Conservation (phyloP, 2,113 vertebrate species). For the Lipophrys pholis region DNA sequence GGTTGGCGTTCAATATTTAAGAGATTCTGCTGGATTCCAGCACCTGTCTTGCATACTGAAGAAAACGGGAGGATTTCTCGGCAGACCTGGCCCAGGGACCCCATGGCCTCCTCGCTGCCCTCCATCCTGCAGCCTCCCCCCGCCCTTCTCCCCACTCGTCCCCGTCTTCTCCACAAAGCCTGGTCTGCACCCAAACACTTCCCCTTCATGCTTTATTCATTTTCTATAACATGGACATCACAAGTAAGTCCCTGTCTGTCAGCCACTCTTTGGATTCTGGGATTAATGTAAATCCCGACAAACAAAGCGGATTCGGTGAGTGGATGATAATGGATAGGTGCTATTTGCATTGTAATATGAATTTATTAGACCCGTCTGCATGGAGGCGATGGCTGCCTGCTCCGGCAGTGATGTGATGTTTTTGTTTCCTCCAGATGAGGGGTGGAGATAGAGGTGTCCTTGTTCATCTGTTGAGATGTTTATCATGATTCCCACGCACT, state of each 20-base stretch:
- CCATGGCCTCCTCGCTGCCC: slow-evolving; percentile 45
- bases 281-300: slow-evolving; percentile 63
- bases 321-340: slow-evolving; percentile 57
- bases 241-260: slow-evolving; percentile 47
- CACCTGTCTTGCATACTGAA: slow-evolving; percentile 77
- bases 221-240: slow-evolving; percentile 62
- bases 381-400: slow-evolving; percentile 28
- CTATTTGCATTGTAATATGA: slow-evolving; percentile 69
- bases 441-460: slow-evolving; percentile 58
- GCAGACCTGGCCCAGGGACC: slow-evolving; percentile 62
- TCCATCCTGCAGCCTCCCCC: slow-evolving; percentile 20
- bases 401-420: slow-evolving; percentile 40
- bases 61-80: slow-evolving; percentile 51
- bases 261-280: slow-evolving; percentile 41
- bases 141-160: slow-evolving; percentile 13
- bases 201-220: slow-evolving; percentile 73
- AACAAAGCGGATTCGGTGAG: slow-evolving; percentile 52
- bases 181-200: slow-evolving; percentile 61
- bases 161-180: slow-evolving; percentile 34
- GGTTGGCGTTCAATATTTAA: slow-evolving; percentile 82
- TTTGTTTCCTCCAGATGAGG: slow-evolving; percentile 56
- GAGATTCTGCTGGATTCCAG: slow-evolving; percentile 67
- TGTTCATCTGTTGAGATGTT: slow-evolving; percentile 62
- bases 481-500: slow-evolving; percentile 51
- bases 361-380: slow-evolving; percentile 45